Evolutionary conservation across 2,888 invertebrate genomes (phyloP).

Genomic region (Synergus laeviventris): DNA sequence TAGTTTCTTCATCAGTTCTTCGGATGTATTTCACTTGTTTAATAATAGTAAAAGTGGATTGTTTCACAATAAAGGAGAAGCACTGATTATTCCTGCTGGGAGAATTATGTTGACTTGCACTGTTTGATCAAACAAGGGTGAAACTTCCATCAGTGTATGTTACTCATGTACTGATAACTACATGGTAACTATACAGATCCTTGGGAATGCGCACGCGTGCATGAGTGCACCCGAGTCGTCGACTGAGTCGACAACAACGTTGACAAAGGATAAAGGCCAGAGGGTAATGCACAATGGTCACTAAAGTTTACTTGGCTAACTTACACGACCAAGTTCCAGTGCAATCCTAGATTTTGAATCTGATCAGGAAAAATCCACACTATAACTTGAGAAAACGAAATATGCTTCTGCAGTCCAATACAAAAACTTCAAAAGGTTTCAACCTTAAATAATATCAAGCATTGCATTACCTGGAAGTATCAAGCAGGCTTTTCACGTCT

Average conservation of each 20-base stretch:
- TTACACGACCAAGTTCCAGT: conserved; percentile 11
- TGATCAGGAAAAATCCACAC: not conserved
- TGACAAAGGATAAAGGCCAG: conserved; percentile 53
- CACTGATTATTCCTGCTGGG: conserved; percentile 25
- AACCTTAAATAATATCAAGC: not conserved
- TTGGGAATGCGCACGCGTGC: conserved; percentile 14
- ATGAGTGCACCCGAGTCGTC: not conserved
- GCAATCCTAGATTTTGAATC: not conserved
- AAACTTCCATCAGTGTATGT: conserved; percentile 7
- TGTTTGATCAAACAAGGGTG: conserved; percentile 25
- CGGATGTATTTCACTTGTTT: not conserved
- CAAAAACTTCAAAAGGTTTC: not conserved
- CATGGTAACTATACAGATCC: conserved; percentile 20
- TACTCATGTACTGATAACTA: conserved; percentile 9
- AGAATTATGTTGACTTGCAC: conserved; percentile 27
- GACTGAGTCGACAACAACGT: conserved; percentile 46
- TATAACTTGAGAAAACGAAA: not conserved
- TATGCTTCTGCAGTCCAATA: not conserved
- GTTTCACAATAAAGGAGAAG: not conserved
- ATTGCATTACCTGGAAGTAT: too few relatives aligned
- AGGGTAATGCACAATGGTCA: conserved; percentile 55
- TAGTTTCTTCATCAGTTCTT: not conserved
- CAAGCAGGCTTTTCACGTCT: too few relatives aligned
- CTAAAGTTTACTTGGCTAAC: conserved; percentile 50
- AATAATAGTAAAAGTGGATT: not conserved